phyloP scores from a whole-genome alignment of 2,113 vertebrate species.

The Mustela lutreola region DNA sequence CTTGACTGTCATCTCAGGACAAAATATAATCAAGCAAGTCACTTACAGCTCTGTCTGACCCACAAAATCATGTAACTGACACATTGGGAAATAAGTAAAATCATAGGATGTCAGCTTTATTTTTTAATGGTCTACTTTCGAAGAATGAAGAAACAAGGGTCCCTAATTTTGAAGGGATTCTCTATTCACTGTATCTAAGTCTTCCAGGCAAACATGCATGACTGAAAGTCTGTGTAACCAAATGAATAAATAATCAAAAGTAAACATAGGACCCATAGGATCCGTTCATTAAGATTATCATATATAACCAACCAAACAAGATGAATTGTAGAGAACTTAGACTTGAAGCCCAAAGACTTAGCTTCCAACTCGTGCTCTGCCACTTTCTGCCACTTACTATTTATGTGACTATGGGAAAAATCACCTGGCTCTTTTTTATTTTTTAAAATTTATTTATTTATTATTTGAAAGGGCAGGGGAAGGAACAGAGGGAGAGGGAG shows the following conservation, averaged over 20 bases:
- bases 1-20: background rate
- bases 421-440: background rate
- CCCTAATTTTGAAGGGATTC: background rate
- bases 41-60: background rate
- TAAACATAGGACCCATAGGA: background rate
- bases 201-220: background rate
- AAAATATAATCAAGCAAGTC: constrained; percentile 18
- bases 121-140: background rate
- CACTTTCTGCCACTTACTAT: background rate
- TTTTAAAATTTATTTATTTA: background rate
- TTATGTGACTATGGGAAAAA: background rate
- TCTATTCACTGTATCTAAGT: background rate
- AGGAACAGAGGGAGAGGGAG: background rate
- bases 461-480: background rate
- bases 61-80: background rate
- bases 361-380: background rate
- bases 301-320: background rate
- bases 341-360: background rate
- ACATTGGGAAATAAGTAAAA: background rate
- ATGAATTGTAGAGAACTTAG: background rate
- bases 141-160: background rate
- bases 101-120: background rate
- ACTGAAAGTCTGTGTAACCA: background rate
- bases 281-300: background rate
- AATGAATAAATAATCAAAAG: background rate